Percentiles rank a stretch among this genome's conserved stretches.
These are phyloP conservation scores for Cantharis nigra DNA, from an alignment of 2,888 invertebrate genomes.

Conservation along the genomic window DNA sequence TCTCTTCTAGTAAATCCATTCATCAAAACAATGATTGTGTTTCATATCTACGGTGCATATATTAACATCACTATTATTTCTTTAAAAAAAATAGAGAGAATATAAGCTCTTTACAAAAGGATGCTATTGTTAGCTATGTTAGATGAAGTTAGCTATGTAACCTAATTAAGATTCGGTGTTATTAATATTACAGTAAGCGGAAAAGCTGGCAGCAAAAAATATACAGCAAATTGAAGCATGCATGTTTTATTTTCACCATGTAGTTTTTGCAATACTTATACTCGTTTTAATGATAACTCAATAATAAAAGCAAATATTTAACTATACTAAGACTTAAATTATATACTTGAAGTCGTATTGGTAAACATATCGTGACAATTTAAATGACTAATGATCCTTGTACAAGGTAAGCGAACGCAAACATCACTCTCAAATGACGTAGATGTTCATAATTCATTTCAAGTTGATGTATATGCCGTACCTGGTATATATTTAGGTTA, in stretches of 20 bases:
- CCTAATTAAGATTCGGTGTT: not conserved
- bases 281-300: constrained; percentile 12
- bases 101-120: not conserved
- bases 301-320: constrained; percentile 12
- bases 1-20: not conserved
- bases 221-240: not conserved
- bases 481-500: constrained; percentile 11
- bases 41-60: not conserved
- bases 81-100: not conserved
- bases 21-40: not conserved
- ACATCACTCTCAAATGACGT: constrained; percentile 17
- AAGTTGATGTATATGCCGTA: constrained; percentile 14
- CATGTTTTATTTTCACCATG: not conserved
- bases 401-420: constrained; percentile 21
- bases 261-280: not conserved
- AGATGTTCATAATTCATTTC: constrained; percentile 24
- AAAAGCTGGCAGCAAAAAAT: not conserved
- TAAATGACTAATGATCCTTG: constrained; percentile 25
- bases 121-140: not conserved
- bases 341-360: constrained; percentile 20
- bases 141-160: not conserved
- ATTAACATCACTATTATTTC: not conserved
- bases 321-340: constrained; percentile 18
- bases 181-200: not conserved
- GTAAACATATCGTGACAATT: constrained; percentile 30